Percentiles rank a stretch among this genome's conserved stretches.
These are phyloP conservation scores for human DNA, from an alignment of 2,113 vertebrate species.

Conservation along the genomic window DNA sequence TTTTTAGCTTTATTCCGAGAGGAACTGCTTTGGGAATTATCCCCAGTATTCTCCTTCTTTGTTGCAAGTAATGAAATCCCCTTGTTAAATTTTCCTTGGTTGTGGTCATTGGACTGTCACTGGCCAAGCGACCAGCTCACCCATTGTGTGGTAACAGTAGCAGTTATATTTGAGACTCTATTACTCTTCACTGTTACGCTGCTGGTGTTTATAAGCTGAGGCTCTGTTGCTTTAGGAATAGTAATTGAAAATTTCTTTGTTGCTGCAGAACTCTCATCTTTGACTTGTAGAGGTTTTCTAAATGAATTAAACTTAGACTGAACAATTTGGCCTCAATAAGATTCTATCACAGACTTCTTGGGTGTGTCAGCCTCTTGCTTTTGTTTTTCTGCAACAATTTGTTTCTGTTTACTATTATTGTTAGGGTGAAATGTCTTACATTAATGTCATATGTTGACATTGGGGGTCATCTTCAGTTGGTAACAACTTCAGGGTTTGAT, in stretches of 20 bases:
- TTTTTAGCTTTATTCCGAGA: no score
- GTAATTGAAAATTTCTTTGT: no score
- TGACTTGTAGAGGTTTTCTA: no score
- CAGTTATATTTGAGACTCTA: slow-evolving; percentile 47
- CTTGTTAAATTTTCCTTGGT: no score
- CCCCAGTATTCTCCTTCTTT: no score
- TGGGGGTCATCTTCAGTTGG: slow-evolving; percentile 66
- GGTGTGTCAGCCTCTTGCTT: slow-evolving; percentile 56
- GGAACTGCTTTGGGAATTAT: no score
- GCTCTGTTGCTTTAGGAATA: slow-evolving; percentile 67
- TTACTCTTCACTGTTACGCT: not conserved
- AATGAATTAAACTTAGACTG: no score
- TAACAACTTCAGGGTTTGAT: slow-evolving; percentile 15
- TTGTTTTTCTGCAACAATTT: slow-evolving; percentile 78
- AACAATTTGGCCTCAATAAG: slow-evolving; percentile 65
- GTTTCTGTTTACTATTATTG: slow-evolving; percentile 80
- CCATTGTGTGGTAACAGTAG: not conserved
- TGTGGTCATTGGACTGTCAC: no score
- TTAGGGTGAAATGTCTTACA: slow-evolving; percentile 79
- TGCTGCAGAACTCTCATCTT: no score
- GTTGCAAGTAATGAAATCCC: no score
- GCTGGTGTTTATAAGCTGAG: not conserved
- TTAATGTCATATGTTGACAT: slow-evolving; percentile 78
- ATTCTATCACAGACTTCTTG: slow-evolving; percentile 87
- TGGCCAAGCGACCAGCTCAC: no score